A percentile compares a stretch with the other conserved stretches of the same genome.
These are phyloP conservation scores for Cerastis leucographa DNA, from an alignment of 2,888 invertebrate species.

Conservation along the genomic window DNA sequence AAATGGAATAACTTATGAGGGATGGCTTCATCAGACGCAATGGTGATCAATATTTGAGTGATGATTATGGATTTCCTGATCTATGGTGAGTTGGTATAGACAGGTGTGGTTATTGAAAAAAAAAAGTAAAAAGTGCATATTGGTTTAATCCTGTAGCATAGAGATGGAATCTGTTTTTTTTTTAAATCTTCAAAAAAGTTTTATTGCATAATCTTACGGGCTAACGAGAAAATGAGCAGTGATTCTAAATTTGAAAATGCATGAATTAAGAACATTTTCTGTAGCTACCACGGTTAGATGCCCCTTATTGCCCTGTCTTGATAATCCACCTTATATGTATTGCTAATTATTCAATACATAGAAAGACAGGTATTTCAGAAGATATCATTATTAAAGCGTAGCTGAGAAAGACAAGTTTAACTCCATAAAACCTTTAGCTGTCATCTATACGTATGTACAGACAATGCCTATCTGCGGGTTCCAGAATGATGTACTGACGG, in stretches of 20 bases:
- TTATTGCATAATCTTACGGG: neutral
- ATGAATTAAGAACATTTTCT: neutral
- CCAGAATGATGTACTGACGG: too few relatives aligned
- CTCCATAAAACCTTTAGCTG: too few relatives aligned
- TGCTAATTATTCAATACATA: too few relatives aligned
- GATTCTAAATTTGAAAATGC: neutral
- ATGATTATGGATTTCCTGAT: constrained; percentile 43
- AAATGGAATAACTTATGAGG: constrained; percentile 87
- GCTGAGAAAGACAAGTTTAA: too few relatives aligned
- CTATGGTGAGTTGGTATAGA: neutral
- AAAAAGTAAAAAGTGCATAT: neutral
- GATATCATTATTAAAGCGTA: too few relatives aligned
- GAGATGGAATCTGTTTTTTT: neutral
- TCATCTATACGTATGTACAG: too few relatives aligned
- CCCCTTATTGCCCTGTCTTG: too few relatives aligned
- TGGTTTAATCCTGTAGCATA: neutral
- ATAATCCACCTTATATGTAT: too few relatives aligned
- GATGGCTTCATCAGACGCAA: constrained; percentile 65
- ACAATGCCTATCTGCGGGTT: too few relatives aligned
- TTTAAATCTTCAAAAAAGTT: neutral
- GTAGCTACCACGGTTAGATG: neutral
- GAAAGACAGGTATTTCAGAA: too few relatives aligned
- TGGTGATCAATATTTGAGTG: constrained; percentile 52
- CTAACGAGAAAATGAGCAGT: neutral
- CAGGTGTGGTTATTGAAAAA: neutral